Base-by-base conservation (phyloP, 2,888 invertebrate genomes). In the Escarpia spicata region DNA sequence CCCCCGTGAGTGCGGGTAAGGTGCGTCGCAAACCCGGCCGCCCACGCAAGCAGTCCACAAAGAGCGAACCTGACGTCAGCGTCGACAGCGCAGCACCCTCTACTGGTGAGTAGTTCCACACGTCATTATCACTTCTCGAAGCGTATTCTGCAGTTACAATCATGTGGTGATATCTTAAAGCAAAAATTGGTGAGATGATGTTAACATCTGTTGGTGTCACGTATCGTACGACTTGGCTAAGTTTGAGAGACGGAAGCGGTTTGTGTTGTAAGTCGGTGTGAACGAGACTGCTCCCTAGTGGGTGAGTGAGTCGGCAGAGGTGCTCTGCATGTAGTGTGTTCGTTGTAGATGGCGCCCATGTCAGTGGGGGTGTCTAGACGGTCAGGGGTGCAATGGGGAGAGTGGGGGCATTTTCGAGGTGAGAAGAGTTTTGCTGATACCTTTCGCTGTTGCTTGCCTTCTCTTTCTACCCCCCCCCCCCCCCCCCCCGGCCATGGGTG, bases 371-470 rank as follows among this genome's bases (percentile, higher is more conserved):
- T 75, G 75, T 75, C 19, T 75, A 75, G 75, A n/a, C 19, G 75
- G 26, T 75, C 26, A 75, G 75, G 75, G 75, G 75, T 75, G 75
- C 75, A 75, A 26, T 75, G 75, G 75, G 75, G 75, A 75, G 75
- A 75, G 75, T 75, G 75, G 75, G 75, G 75, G 75, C 75, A 75
- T 75, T 75, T 75, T 75, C 75, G 75, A 75, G 75, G 75, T 75
- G 75, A 75, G 75, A 75, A 75, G 75, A 75, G 75, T 75, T 75
- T 75, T 75, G 75, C 75, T 75, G 75, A 75, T 75, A 75, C n/a
- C 75, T 75, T 75, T 75, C 75, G 26, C 75, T 75, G 75, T 75
- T 75, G 75, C 75, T 75, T 75, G 75, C 19, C 15, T 6, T 6
- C 75, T 75, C 19, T 6, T 19, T 15, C 75, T 75, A 6, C n/a